Percentiles rank a stretch among this genome's conserved stretches.
phyloP scores from a whole-genome alignment of 2,888 invertebrate species.

The Drosophila peninsularis region DNA sequence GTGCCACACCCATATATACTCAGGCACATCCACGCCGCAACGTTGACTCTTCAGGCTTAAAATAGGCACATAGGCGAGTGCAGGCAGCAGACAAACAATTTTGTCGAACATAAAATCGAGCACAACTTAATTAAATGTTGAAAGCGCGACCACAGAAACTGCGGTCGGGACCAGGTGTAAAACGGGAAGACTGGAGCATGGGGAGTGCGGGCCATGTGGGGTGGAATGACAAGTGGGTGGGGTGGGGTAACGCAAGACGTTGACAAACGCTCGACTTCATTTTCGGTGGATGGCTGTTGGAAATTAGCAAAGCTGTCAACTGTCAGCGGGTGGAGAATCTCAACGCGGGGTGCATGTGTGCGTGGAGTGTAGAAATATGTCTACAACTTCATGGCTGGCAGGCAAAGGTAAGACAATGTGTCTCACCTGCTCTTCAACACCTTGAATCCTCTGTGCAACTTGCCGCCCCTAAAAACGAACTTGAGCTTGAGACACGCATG shows the following conservation, averaged over 20 bases:
- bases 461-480: constrained; percentile 43
- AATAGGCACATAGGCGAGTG: constrained; percentile 44
- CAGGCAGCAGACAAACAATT: constrained; percentile 66
- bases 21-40: constrained; percentile 22
- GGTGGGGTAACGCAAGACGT: constrained; percentile 32
- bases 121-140: constrained; percentile 80
- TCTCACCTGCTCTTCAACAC: constrained; percentile 75
- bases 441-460: constrained; percentile 62
- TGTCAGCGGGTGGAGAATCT: constrained; percentile 55
- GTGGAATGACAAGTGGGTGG: constrained; percentile 9
- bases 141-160: constrained; percentile 68
- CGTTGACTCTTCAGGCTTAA: constrained; percentile 48
- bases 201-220: no score
- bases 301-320: constrained; percentile 81
- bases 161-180: constrained; percentile 36
- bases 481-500: constrained; percentile 39
- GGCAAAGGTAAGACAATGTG: constrained; percentile 67
- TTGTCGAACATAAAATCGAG: constrained; percentile 77
- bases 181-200: no score
- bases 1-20: constrained; percentile 32
- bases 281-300: constrained; percentile 61
- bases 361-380: constrained; percentile 43
- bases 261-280: constrained; percentile 70
- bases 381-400: constrained; percentile 60
- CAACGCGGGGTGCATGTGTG: constrained; percentile 4